A percentile compares a stretch with the other conserved stretches of the same genome.
Conservation (phyloP, 1,140 invertebrate species). For the Papilio dardanus region DNA sequence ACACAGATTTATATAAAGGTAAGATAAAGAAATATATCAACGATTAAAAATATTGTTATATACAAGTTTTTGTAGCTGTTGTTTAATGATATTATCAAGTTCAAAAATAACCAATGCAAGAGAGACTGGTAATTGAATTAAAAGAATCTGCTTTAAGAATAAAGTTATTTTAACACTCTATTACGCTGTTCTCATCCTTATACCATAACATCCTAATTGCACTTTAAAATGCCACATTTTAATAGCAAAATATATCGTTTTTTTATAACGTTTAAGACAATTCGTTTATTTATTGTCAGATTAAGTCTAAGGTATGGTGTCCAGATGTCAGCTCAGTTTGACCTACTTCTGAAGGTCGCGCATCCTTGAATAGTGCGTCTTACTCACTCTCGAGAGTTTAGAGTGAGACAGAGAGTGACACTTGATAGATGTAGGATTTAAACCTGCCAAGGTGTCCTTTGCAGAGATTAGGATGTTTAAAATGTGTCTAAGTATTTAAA, state of each 20-base stretch:
- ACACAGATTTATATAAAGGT: not conserved
- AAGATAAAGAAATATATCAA: not conserved
- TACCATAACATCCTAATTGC: too few relatives aligned
- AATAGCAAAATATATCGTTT: too few relatives aligned
- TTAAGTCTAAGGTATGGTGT: constrained; percentile 41
- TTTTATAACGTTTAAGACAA: too few relatives aligned
- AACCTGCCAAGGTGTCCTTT: not conserved
- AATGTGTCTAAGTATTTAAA: too few relatives aligned
- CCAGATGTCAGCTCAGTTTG: constrained; percentile 60
- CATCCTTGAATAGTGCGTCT: constrained; percentile 16
- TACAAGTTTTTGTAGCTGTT: not conserved
- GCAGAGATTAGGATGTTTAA: not conserved
- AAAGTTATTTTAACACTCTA: too few relatives aligned
- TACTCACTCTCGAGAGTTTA: constrained; percentile 2
- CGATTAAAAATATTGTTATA: not conserved
- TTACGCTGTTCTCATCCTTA: too few relatives aligned
- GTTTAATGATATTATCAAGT: too few relatives aligned
- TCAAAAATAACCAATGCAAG: too few relatives aligned
- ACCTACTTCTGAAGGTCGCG: constrained; percentile 45
- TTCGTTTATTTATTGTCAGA: constrained; percentile 59
- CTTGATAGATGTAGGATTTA: constrained; percentile 19
- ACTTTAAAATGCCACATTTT: too few relatives aligned
- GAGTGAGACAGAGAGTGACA: not conserved
- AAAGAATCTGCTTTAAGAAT: too few relatives aligned
- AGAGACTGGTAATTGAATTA: too few relatives aligned